A percentile compares a stretch with the other conserved stretches of the same genome.
These are phyloP conservation scores for Notolabrus celidotus DNA, from an alignment of 2,797 vertebrate species.

Conservation along the genomic window DNA sequence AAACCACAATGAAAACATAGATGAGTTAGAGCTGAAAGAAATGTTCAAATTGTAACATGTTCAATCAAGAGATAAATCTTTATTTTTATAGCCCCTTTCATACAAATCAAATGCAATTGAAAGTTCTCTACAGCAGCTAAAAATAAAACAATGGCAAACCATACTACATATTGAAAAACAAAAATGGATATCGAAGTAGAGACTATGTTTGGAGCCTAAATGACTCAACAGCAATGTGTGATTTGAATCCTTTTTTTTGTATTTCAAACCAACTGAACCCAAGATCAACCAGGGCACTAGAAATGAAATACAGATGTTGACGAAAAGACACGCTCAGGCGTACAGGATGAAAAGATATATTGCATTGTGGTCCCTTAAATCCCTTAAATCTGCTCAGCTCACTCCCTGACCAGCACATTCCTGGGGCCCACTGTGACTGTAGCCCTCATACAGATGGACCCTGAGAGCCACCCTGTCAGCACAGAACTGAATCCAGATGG, in stretches of 20 bases:
- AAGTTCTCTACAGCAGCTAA: too few species aligned
- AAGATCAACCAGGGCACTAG: conserved; percentile 60
- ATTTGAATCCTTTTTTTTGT: conserved; percentile 54
- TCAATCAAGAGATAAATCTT: too few species aligned
- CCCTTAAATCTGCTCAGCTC: conserved; percentile 72
- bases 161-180: too few species aligned
- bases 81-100: too few species aligned
- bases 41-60: too few species aligned
- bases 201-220: too few species aligned
- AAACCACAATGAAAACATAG: too few species aligned
- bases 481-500: conserved; percentile 81
- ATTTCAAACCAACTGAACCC: conserved; percentile 51
- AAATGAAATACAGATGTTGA: conserved; percentile 83
- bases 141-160: too few species aligned
- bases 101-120: too few species aligned
- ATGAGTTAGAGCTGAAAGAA: too few species aligned
- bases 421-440: conserved; percentile 69
- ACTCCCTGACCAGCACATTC: conserved; percentile 73
- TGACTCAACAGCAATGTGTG: conserved; percentile 19
- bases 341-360: conserved; percentile 71
- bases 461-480: conserved; percentile 72
- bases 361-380: conserved; percentile 67
- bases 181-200: too few species aligned
- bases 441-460: conserved; percentile 63
- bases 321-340: conserved; percentile 70